Base-by-base conservation (phyloP, 2,797 vertebrate species). In the Silurus lanzhouensis region DNA sequence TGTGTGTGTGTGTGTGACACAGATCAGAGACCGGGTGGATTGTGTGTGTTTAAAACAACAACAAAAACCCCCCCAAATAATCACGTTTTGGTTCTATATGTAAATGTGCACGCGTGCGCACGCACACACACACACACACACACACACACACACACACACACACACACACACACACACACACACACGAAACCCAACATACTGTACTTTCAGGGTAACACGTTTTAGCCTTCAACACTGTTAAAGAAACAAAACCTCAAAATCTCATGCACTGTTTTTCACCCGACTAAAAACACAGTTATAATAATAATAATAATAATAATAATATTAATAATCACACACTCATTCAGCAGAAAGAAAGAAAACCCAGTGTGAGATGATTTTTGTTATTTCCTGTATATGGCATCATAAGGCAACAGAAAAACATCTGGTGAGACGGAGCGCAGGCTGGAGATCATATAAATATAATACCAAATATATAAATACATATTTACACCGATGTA, bases 141-240 rank as follows among this genome's bases (percentile, higher is more conserved):
- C 61, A n/a, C 61, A 25, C 61, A 64, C 61, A 64, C 61, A 64
- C 22, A 12, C 61, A 55, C 22, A n/a, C 20, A 64, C 22, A 8
- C 14, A 76, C 48, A 68, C 27, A 25, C n/a, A 27, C 17, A 19
- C 17, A 67, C 64, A 31, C 64, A 67, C 61, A 64, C 61, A 64
- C 22, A 12, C 8, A 64, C 6, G 22, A 19, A 76, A 38, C 38
- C 38, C 38, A 38, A 38, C 31, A 15, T n/a, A 63, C 31, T 60
- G 58, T 79, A 25, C 63, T n/a, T 46, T 46, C 13, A 80, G 44
- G 64, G 48, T 64, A 80, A 80, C 22, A 80, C 60, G 4, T 48
- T 64, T 64, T 64, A 80, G 77, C 64, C 44, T 80, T 64, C 44
- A 64, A 80, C 60, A 78, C 60, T 7, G 12, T 64, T 48, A 64